Base-by-base conservation (phyloP, 2,888 invertebrate species). In the Dichetophora obliterata region DNA sequence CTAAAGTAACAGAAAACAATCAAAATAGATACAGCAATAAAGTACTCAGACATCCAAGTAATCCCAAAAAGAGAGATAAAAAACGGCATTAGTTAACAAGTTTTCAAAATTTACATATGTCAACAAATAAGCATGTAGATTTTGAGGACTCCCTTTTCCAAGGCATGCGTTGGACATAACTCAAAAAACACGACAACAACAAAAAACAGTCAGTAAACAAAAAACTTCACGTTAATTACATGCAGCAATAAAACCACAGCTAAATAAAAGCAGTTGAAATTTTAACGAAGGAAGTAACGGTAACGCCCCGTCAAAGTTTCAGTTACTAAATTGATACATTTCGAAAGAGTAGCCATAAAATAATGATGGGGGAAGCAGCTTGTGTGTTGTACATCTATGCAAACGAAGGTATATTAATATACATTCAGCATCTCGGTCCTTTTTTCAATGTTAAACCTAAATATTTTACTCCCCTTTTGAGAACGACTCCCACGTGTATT, bases 71-170 rank as follows among this genome's bases (percentile, higher is more conserved):
- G 57, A 70, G 78, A n/a, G 78, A 69, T 69, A 76, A 75, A 57
- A 54, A 69, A 73, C 75, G 72, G 52, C 19, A 54, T 14, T 14
- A 63, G 54, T 65, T 65, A 74, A 65, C 63, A 74, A 74, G 22
- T 74, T 74, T 65, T n/a, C 48, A 75, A 79, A 80, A 82, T 82
- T 82, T 82, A 76, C 81, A 82, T 82, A 82, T 79, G 81, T 81
- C 81, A 81, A 81, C 82, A 82, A 80, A 75, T 24, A 78, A 27
- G 48, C 24, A 9, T 31, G 14, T 16, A 48, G 54, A 4, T 52
- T 54, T 52, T 11, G 52, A 22, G 31, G 50, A 8, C 34, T 37
- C 54, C 54, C 19, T 54, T 54, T 54, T n/a, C n/a, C n/a, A n/a
- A 22, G 54, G 22, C 54, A 22, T 54, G 6, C 19, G 19, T 5